Conservation (phyloP, 2,797 vertebrate species). For the Lagocephalus sceleratus region DNA sequence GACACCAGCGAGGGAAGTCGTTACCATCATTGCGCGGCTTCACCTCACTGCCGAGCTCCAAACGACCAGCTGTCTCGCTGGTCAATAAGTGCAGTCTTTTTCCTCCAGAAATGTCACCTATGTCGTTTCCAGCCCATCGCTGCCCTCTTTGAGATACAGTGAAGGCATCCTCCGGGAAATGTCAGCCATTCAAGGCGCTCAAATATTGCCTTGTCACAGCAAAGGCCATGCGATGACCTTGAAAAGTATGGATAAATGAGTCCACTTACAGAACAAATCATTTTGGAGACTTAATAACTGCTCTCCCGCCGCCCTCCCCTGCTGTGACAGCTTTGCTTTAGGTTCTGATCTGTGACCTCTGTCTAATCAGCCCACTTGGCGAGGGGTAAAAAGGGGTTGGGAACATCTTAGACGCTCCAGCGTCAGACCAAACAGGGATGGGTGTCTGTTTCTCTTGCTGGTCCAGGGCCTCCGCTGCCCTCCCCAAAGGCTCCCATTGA, state of each 20-base stretch:
- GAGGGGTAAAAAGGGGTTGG: slow-evolving; percentile 27
- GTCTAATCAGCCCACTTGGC: slow-evolving; percentile 58
- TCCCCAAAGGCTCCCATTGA: slow-evolving; percentile 56
- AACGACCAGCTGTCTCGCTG: slow-evolving; percentile 40
- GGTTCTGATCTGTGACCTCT: slow-evolving; percentile 50
- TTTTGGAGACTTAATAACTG: slow-evolving; percentile 48
- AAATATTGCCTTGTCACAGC: slow-evolving; percentile 57
- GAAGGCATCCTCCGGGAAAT: slow-evolving; percentile 63
- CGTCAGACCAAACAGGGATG: slow-evolving; percentile 37
- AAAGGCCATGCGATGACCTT: slow-evolving; percentile 59
- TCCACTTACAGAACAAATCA: slow-evolving; percentile 53
- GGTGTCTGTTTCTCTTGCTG: slow-evolving; percentile 48
- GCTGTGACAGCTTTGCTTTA: slow-evolving; percentile 12
- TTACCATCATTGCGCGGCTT: slow-evolving; percentile 48
- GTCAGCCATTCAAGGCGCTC: slow-evolving; percentile 67
- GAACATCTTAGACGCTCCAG: slow-evolving; percentile 30
- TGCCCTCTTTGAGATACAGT: slow-evolving; percentile 40
- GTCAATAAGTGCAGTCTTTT: slow-evolving; percentile 34
- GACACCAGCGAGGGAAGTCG: slow-evolving; percentile 32
- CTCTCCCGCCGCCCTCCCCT: slow-evolving; percentile 25
- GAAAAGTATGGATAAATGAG: slow-evolving; percentile 60
- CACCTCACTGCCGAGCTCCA: slow-evolving; percentile 59
- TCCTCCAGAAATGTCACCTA: slow-evolving; percentile 7
- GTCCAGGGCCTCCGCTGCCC: slow-evolving; percentile 51
- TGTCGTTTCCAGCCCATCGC: slow-evolving; percentile 12